Percentiles rank a stretch among this genome's conserved stretches.
Evolutionary conservation across 1,140 invertebrate genomes (phyloP).

Genomic region (Melipona quadrifasciata): DNA sequence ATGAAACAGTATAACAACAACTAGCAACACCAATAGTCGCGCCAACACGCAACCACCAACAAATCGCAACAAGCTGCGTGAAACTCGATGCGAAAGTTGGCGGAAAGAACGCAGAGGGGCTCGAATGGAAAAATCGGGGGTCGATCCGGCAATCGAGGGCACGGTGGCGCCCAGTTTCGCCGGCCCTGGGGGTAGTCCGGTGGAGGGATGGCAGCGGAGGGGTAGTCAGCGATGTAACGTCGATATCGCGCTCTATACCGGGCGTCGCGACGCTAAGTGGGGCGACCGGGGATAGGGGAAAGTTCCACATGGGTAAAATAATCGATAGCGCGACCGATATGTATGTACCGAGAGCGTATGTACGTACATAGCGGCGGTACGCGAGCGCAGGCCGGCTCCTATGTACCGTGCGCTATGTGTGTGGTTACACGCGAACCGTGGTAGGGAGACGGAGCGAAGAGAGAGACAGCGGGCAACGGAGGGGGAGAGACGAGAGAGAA

Average conservation of each 20-base stretch:
- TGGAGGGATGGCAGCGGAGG: slow-evolving; percentile 11
- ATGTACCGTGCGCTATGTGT: background rate
- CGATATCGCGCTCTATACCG: slow-evolving; percentile 81
- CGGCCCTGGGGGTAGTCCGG: slow-evolving; percentile 52
- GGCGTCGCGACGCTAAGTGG: slow-evolving; percentile 74
- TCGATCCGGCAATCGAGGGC: slow-evolving; percentile 3
- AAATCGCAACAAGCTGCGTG: too few species aligned
- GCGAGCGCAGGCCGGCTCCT: background rate
- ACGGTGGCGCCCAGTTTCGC: slow-evolving; percentile 26
- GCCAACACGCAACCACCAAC: too few species aligned
- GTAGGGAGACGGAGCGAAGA: background rate
- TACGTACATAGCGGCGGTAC: background rate
- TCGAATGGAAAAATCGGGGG: background rate
- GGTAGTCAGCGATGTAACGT: slow-evolving; percentile 78
- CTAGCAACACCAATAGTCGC: too few species aligned
- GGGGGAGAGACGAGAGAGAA: background rate
- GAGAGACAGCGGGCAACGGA: background rate
- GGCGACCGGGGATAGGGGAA: slow-evolving; percentile 71
- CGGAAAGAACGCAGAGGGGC: background rate
- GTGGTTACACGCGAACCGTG: slow-evolving; percentile 38
- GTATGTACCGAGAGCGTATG: slow-evolving; percentile 54
- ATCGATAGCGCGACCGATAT: slow-evolving; percentile 81
- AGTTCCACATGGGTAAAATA: slow-evolving; percentile 80
- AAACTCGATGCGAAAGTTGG: too few species aligned
- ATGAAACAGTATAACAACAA: too few species aligned